A percentile compares a stretch with the other conserved stretches of the same genome.
Evolutionary conservation across 2,888 invertebrate species (phyloP).

Genomic region (Deilephila elpenor): DNA sequence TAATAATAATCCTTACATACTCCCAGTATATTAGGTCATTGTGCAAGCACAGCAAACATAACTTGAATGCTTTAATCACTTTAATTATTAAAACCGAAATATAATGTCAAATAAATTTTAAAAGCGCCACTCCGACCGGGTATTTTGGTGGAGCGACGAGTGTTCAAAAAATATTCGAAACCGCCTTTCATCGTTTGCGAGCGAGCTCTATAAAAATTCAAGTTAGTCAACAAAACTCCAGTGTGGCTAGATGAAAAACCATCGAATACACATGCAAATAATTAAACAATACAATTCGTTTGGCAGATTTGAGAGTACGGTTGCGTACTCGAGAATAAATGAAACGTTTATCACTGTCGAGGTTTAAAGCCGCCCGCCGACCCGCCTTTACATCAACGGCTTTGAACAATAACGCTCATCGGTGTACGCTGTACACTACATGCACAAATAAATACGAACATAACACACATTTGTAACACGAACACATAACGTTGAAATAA

Average conservation of each 20-base stretch:
- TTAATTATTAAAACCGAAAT: constrained; percentile 1
- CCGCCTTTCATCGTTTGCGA: neutral
- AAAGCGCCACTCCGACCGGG: neutral
- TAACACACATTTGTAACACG: neutral
- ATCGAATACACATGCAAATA: constrained; percentile 43
- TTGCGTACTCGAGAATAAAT: constrained; percentile 69
- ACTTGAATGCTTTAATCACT: neutral
- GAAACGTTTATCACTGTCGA: constrained; percentile 80
- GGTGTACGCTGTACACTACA: neutral
- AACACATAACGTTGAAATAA: neutral
- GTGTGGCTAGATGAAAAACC: constrained; percentile 27
- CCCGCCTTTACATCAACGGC: constrained; percentile 58
- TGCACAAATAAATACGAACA: constrained; percentile 23
- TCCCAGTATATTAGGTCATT: neutral
- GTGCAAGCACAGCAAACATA: neutral
- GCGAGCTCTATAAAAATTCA: neutral
- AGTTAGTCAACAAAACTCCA: neutral
- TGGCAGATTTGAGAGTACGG: constrained; percentile 62
- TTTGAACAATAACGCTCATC: constrained; percentile 50
- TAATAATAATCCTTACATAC: neutral
- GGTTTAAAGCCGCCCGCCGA: constrained; percentile 58
- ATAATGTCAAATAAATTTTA: constrained; percentile 4
- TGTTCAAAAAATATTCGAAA: constrained; percentile 25
- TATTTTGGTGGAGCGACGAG: constrained; percentile 4
- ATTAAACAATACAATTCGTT: constrained; percentile 65